Evolutionary conservation across 2,797 vertebrate genomes (phyloP), one percentile per base, ranked within the genome.

Genomic region (Gallinago solitaria): DNA sequence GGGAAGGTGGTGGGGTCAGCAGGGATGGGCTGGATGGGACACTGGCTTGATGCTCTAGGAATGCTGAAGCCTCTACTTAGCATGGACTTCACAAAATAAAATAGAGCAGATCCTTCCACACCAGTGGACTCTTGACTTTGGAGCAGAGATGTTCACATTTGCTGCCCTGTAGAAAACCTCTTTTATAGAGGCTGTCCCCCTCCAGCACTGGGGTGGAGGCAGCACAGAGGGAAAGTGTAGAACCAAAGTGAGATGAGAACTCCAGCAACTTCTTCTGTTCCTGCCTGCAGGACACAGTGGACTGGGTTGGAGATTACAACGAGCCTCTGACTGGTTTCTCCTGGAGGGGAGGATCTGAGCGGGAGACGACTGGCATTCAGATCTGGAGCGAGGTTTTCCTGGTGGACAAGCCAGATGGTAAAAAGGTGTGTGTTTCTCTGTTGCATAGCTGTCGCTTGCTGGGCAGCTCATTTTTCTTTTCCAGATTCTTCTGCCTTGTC

Each of bases 321-420:
- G 99, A 99, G 93, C 99, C 99, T 2, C 97, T 99, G 97, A 99
- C 99, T 2, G 99, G 99, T 19, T 99, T 99, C 97, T 99, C 99
- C 59, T 99, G 99, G 99, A 98, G 99, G 95, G 99, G 99, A 4
- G 99, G 99, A 6, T 99, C 99, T 1, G 99, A 99, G 96, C 97
- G 99, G 87, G 99, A 99, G 97, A 99, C 99, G 7, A 99, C 99
- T 0, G 99, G 99, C 83, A 99, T 99, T 91, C 99, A 99, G 97
- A 99, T 99, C 87, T 99, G 99, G 99, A 99, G 99, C 1, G 99
- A 99, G 93, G 95, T 99, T 80, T 99, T 99, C 95, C 98, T 99
- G 87, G 99, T 99, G 97, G 98, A 99, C 98, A 99, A 99, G 82
- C 99, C 99, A 0, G 99, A 99, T 30, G 99, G 99, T 32, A 98